Conservation (phyloP, 2,888 invertebrate species). For the Mythimna ferrago region DNA sequence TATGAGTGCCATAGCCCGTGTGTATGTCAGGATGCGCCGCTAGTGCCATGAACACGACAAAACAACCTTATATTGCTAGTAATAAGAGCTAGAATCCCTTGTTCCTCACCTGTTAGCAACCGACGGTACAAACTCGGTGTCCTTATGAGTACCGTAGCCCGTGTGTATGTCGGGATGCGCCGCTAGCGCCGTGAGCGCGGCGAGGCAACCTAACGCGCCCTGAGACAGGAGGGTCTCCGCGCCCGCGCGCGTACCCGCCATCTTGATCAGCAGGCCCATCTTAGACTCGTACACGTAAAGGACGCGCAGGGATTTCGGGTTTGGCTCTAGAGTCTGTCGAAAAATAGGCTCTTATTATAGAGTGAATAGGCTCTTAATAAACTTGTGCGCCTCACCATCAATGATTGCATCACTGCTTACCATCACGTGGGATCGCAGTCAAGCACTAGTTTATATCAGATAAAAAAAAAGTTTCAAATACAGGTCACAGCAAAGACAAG, state of each 20-base stretch:
- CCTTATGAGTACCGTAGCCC: conserved; percentile 49
- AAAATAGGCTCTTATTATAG: no score
- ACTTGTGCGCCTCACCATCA: no score
- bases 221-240: conserved; percentile 94
- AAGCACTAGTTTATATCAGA: no score
- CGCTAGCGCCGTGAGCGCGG: conserved; percentile 93
- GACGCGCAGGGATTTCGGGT: conserved; percentile 93
- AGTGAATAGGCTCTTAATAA: no score
- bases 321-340: conserved; percentile 91
- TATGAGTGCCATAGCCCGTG: conserved; percentile 60
- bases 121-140: conserved; percentile 79
- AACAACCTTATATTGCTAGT: conserved; percentile 92
- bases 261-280: conserved; percentile 94
- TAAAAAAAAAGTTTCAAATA: not conserved
- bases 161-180: conserved; percentile 93
- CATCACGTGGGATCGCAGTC: no score
- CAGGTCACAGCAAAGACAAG: no score
- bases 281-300: conserved; percentile 97
- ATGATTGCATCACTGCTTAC: no score
- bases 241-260: conserved; percentile 93
- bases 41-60: conserved; percentile 93
- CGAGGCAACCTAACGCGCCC: conserved; percentile 92
- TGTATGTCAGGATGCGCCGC: conserved; percentile 93
- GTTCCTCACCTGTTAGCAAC: conserved; percentile 75
- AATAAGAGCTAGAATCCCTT: conserved; percentile 66